Conservation (phyloP, 1,140 invertebrate species). For the Amyelois transitella region DNA sequence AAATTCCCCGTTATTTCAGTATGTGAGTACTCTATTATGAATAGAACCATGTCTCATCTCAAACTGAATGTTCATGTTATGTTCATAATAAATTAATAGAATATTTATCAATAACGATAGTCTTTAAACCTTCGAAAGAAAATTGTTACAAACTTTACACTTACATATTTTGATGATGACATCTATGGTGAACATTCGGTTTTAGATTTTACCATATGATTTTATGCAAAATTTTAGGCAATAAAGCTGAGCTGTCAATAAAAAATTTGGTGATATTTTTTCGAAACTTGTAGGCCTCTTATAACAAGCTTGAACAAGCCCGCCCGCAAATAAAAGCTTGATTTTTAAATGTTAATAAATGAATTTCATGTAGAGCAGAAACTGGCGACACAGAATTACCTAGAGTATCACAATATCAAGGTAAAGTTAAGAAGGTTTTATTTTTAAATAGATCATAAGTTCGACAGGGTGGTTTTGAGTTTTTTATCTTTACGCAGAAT, state of each 20-base stretch:
- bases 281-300: neutral
- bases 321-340: neutral
- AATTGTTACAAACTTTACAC: too few species aligned
- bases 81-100: neutral
- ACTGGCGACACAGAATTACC: constrained; percentile 24
- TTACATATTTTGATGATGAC: too few species aligned
- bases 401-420: too few species aligned
- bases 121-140: too few species aligned
- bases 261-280: neutral
- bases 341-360: neutral
- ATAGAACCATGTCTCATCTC: neutral
- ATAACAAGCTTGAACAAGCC: neutral
- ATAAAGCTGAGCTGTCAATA: neutral
- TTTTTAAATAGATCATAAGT: neutral
- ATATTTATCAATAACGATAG: neutral
- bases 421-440: neutral
- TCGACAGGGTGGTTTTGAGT: constrained; percentile 28
- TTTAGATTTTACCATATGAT: neutral
- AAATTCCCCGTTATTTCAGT: too few species aligned
- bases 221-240: too few species aligned
- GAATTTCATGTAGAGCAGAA: constrained; percentile 1
- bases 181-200: neutral
- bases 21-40: neutral
- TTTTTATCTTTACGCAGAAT: too few species aligned
- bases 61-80: neutral